Evolutionary conservation across 1,140 invertebrate species (phyloP).

Genomic region (Vollenhovia emeryi): DNA sequence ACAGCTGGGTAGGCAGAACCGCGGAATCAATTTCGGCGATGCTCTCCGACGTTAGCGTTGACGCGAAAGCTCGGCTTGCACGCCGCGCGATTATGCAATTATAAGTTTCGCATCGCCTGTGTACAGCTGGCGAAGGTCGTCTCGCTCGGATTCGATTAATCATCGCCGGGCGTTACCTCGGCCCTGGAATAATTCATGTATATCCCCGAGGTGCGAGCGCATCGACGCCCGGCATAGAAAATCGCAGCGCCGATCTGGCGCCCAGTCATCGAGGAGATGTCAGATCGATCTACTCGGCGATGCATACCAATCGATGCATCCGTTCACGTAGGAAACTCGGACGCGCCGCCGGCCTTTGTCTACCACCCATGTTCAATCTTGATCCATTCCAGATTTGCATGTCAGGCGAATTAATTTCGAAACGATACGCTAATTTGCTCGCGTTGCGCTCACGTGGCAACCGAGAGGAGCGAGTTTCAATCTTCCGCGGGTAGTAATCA

Average conservation of each 20-base stretch:
- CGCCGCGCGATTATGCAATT: slow-evolving; percentile 35
- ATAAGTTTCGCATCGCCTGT: slow-evolving; percentile 14
- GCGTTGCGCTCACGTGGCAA: slow-evolving; percentile 5
- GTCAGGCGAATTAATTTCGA: slow-evolving; percentile 17
- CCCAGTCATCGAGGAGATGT: slow-evolving; percentile 73
- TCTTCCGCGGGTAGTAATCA: background rate
- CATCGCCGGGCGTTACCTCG: slow-evolving; percentile 20
- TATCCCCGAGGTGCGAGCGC: slow-evolving; percentile 31
- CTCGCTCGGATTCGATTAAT: slow-evolving; percentile 54
- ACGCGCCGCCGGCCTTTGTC: slow-evolving; percentile 34
- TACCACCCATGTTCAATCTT: background rate
- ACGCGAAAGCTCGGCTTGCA: background rate
- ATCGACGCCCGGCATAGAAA: slow-evolving; percentile 73
- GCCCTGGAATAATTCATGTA: slow-evolving; percentile 74
- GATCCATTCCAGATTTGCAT: slow-evolving; percentile 35
- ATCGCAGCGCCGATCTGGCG: slow-evolving; percentile 77
- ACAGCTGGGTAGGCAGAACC: background rate
- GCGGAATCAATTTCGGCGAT: background rate
- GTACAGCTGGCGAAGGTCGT: slow-evolving; percentile 5
- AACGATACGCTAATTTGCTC: slow-evolving; percentile 29
- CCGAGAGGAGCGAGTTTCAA: background rate
- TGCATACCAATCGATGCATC: slow-evolving; percentile 75
- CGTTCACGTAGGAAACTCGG: slow-evolving; percentile 48
- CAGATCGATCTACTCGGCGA: slow-evolving; percentile 68
- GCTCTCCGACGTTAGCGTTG: background rate